A percentile compares a stretch with the other conserved stretches of the same genome.
phyloP scores from a whole-genome alignment of 2,797 vertebrate genomes.

The Netta rufina region DNA sequence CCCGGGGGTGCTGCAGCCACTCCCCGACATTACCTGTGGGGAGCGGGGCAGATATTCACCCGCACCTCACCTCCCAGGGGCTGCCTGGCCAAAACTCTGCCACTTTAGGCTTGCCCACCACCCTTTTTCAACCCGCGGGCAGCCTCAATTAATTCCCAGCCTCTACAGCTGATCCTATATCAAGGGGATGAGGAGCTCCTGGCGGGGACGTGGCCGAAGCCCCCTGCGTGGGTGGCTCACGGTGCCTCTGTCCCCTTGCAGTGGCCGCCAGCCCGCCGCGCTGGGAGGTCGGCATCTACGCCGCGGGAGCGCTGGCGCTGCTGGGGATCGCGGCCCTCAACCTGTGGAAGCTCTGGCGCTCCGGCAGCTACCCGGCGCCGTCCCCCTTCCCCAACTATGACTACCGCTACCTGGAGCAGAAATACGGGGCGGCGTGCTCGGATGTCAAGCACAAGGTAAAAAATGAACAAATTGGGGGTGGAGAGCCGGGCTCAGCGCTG shows the following conservation, averaged over 20 bases:
- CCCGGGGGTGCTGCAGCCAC: accelerated
- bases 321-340: slow-evolving; percentile 88
- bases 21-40: accelerated
- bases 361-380: slow-evolving; percentile 90
- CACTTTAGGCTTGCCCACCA: accelerated
- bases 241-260: neutral
- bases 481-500: accelerated
- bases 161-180: accelerated
- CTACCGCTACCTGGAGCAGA: slow-evolving; percentile 94
- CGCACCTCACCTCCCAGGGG: accelerated
- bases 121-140: accelerated
- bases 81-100: neutral
- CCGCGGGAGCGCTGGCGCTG: slow-evolving; percentile 88
- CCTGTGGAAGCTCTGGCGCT: slow-evolving; percentile 96
- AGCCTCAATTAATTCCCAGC: accelerated
- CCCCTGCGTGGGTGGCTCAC: accelerated
- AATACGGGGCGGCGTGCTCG: slow-evolving; percentile 87
- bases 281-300: slow-evolving; percentile 94
- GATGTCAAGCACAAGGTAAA: slow-evolving; percentile 88
- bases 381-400: slow-evolving; percentile 98
- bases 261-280: slow-evolving; percentile 79
- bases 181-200: accelerated
- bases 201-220: accelerated
- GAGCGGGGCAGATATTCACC: accelerated
- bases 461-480: accelerated